Conservation (phyloP, 2,113 vertebrate genomes). For the Xiphorhynchus elegans region DNA sequence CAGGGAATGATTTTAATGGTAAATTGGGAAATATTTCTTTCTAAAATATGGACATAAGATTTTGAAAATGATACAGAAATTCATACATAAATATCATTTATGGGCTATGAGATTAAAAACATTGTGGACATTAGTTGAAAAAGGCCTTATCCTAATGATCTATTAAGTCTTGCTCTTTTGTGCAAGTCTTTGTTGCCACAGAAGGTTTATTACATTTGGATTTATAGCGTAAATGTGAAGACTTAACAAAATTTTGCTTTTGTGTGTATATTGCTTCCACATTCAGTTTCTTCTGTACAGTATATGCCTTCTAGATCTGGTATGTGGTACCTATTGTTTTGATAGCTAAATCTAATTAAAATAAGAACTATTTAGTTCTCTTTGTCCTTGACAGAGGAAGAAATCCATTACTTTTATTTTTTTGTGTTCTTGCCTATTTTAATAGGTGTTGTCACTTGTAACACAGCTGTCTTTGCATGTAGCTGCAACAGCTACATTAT, state of each 20-base stretch:
- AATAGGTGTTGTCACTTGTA: neutral
- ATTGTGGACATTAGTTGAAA: neutral
- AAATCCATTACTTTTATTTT: neutral
- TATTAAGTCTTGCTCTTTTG: neutral
- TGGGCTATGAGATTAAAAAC: neutral
- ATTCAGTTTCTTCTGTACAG: neutral
- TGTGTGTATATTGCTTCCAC: neutral
- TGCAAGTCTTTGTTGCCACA: neutral
- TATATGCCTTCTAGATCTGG: neutral
- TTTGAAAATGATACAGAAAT: neutral
- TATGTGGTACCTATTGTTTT: neutral
- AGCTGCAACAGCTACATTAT: neutral
- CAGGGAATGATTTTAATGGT: neutral
- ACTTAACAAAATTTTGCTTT: neutral
- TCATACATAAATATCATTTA: neutral
- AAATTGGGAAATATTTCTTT: neutral
- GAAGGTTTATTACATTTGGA: neutral
- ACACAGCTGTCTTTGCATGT: neutral
- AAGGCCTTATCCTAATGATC: neutral
- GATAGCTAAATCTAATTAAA: neutral
- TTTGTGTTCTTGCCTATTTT: neutral
- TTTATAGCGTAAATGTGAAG: neutral
- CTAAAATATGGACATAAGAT: neutral
- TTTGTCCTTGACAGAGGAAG: neutral
- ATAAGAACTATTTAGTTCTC: neutral